A percentile compares a stretch with the other conserved stretches of the same genome.
phyloP scores from a whole-genome alignment of 2,113 vertebrate genomes.

The Sylvia atricapilla region DNA sequence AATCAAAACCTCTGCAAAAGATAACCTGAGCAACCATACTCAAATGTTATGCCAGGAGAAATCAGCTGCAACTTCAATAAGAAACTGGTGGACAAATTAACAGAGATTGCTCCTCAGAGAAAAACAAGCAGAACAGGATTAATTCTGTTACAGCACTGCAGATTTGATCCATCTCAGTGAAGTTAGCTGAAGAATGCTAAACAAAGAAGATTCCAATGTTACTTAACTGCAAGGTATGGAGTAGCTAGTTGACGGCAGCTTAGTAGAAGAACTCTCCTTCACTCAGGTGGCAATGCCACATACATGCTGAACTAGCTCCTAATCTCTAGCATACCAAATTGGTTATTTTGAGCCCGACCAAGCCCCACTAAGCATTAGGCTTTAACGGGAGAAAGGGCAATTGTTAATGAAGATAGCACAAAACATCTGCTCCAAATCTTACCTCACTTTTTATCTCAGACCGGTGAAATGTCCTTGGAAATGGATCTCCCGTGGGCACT shows the following conservation, averaged over 20 bases:
- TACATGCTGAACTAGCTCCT: neutral
- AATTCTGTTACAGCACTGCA: neutral
- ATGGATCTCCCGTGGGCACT: constrained; percentile 79
- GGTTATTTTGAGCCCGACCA: neutral
- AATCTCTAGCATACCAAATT: neutral
- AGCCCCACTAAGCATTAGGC: neutral
- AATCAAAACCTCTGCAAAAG: neutral
- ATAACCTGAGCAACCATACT: neutral
- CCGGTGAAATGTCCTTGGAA: constrained; percentile 87
- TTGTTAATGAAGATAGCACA: neutral
- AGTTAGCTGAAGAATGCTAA: neutral
- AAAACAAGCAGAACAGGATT: neutral
- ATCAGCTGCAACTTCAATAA: neutral
- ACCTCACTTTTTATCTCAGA: constrained; percentile 83
- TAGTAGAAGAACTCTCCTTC: neutral
- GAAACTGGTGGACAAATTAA: neutral
- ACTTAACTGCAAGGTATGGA: neutral
- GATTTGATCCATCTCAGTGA: neutral
- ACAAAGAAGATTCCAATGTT: neutral
- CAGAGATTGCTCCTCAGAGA: neutral
- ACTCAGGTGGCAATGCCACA: neutral
- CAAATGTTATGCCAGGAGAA: neutral
- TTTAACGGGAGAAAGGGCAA: neutral
- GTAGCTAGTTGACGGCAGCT: neutral
- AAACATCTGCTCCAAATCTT: neutral